Conservation (phyloP, 2,888 invertebrate species). For the Phrixothrix hirtus region DNA sequence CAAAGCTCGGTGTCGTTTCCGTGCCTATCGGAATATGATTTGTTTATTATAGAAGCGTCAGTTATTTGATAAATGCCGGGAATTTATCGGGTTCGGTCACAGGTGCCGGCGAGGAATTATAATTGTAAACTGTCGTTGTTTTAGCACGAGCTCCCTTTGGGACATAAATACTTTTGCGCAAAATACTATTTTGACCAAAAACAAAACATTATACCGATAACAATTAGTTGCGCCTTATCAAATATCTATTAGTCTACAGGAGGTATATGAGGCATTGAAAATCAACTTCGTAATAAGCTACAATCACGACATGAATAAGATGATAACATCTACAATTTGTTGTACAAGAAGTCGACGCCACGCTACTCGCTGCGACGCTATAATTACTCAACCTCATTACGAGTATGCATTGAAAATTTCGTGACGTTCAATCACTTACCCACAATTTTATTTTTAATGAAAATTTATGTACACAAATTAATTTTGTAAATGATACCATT, state of each 20-base stretch:
- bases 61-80: conserved; percentile 29
- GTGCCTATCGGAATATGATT: conserved; percentile 38
- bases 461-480: neutral
- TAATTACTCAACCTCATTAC: conserved; percentile 14
- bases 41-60: conserved; percentile 35
- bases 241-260: conserved; percentile 32
- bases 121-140: conserved; percentile 30
- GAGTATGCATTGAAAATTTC: conserved; percentile 14
- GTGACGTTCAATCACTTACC: neutral
- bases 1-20: conserved; percentile 28
- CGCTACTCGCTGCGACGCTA: conserved; percentile 9
- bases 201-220: conserved; percentile 24
- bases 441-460: neutral
- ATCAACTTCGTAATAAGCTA: conserved; percentile 19
- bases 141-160: conserved; percentile 20
- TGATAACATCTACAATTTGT: conserved; percentile 30
- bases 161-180: neutral
- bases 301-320: conserved; percentile 26
- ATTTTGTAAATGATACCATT: neutral
- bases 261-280: conserved; percentile 24
- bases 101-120: conserved; percentile 32
- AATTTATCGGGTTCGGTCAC: conserved; percentile 22
- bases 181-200: conserved; percentile 1
- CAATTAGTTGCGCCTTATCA: conserved; percentile 36
- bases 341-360: conserved; percentile 22